Percentiles rank a stretch among this genome's conserved stretches.
phyloP scores from a whole-genome alignment of 64 coral and sea anemone genomes.

The Actinia tenebrosa region DNA sequence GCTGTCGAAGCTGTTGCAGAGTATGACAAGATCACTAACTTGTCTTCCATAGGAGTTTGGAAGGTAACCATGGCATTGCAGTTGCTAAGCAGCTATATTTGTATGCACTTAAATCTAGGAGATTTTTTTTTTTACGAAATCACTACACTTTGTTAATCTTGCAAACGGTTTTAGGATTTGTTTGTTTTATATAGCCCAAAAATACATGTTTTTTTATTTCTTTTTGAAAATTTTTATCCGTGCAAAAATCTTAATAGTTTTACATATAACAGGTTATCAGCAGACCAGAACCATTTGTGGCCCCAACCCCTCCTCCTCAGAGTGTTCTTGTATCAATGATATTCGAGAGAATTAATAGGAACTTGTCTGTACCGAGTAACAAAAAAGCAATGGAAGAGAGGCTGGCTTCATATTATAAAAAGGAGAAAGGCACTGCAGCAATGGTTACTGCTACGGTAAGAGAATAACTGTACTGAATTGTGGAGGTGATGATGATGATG shows the following conservation, averaged over 20 bases:
- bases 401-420: constrained; percentile 59
- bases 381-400: constrained; percentile 45
- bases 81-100: background rate
- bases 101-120: background rate
- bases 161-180: no score
- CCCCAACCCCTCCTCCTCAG: constrained; percentile 8
- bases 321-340: constrained; percentile 48
- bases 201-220: no score
- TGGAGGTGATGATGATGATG: no score
- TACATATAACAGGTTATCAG: constrained; percentile 39
- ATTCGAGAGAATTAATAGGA: constrained; percentile 30
- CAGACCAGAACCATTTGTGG: constrained; percentile 34
- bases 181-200: no score
- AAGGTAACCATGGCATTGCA: background rate
- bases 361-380: constrained; percentile 52
- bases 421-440: constrained; percentile 5
- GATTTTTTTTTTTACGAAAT: no score
- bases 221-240: no score
- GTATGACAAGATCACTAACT: constrained; percentile 29
- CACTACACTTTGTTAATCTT: no score
- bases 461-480: background rate
- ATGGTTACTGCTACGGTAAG: constrained; percentile 59
- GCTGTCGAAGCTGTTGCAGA: constrained; percentile 13
- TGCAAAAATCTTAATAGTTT: no score
- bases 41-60: background rate